Evolutionary conservation across 2,113 vertebrate species (phyloP).

Genomic region (Scytalopus superciliaris): DNA sequence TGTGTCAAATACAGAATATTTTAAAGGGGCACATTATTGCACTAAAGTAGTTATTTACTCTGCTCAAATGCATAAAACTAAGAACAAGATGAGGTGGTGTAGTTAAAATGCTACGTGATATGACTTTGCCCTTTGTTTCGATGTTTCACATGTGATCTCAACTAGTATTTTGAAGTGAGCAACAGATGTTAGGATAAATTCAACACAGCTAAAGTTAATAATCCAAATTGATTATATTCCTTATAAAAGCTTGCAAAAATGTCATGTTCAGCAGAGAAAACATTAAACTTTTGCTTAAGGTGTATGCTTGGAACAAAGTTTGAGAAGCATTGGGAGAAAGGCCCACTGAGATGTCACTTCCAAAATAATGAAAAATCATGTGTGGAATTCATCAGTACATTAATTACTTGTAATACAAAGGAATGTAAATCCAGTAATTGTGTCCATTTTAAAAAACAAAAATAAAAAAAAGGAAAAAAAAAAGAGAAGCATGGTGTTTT

Average conservation of each 20-base stretch:
- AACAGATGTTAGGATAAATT: neutral
- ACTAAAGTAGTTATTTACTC: neutral
- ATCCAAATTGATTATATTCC: neutral
- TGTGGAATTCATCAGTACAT: neutral
- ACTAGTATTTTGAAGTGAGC: neutral
- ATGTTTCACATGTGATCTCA: neutral
- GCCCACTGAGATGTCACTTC: neutral
- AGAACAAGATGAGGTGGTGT: neutral
- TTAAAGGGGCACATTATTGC: neutral
- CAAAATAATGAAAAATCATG: neutral
- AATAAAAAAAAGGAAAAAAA: accelerated
- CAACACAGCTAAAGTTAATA: neutral
- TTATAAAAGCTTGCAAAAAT: neutral
- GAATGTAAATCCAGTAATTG: neutral
- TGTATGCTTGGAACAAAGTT: neutral
- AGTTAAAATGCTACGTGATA: neutral
- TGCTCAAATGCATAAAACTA: neutral
- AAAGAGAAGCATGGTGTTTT: neutral
- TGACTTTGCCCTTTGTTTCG: neutral
- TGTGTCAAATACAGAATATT: neutral
- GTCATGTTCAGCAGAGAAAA: neutral
- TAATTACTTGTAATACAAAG: neutral
- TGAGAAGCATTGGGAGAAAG: neutral
- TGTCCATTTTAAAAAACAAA: neutral
- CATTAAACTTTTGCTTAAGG: neutral